Conservation (phyloP, 2,888 invertebrate species). For the Pyrrhia umbra region DNA sequence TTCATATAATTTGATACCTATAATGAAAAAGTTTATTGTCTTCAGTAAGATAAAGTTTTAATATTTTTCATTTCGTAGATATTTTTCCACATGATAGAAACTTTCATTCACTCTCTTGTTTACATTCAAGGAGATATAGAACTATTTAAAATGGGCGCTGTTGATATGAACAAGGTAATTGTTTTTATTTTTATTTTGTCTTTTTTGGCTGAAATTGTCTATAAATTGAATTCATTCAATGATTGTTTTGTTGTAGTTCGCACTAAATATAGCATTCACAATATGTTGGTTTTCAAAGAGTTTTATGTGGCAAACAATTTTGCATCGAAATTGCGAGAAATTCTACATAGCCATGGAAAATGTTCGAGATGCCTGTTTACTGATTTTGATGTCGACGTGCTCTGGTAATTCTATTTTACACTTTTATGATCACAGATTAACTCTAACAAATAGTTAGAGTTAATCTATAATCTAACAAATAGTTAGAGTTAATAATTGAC, state of each 20-base stretch:
- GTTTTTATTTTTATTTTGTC: too few relatives aligned
- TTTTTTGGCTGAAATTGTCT: too few relatives aligned
- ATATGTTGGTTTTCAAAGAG: conserved; percentile 2
- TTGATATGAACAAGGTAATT: not conserved
- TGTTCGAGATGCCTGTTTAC: not conserved
- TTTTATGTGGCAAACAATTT: not conserved
- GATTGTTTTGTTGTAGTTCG: not conserved
- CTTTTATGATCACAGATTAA: not conserved
- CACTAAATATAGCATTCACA: too few relatives aligned
- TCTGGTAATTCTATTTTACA: not conserved
- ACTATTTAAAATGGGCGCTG: not conserved
- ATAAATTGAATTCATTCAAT: too few relatives aligned
- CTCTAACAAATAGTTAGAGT: too few relatives aligned
- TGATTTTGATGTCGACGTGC: conserved; percentile 4
- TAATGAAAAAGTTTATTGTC: conserved; percentile 17
- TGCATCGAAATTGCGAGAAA: not conserved
- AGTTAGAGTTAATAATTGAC: too few relatives aligned
- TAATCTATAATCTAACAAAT: too few relatives aligned
- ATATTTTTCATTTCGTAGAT: conserved; percentile 3
- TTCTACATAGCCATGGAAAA: conserved; percentile 6
- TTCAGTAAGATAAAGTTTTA: too few relatives aligned
- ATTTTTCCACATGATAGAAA: conserved; percentile 11
- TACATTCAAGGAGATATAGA: not conserved
- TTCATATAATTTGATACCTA: not conserved
- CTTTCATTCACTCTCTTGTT: not conserved